Evolutionary conservation across 2,888 invertebrate genomes (phyloP), one percentile per base, ranked within the genome.

Genomic region (Notodonta ziczac): DNA sequence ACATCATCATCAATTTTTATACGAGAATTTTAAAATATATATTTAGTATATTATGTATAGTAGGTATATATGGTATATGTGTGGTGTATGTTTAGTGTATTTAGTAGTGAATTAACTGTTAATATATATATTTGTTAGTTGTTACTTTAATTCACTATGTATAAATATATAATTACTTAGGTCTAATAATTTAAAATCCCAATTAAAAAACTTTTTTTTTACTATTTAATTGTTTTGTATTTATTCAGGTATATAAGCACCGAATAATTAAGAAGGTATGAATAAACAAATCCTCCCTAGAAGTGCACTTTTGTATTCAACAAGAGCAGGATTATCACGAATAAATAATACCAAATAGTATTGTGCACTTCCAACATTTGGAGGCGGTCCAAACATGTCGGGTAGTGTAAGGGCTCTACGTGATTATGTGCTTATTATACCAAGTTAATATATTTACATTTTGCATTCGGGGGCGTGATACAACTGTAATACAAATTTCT

Each of bases 301-400:
- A 54, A 58, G 53, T 65, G 56, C 63, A 69, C 55, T 65, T 66
- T 58, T 52, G 55, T 61, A 63, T 65, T 53, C 40, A 62, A 56
- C 46, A 51, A 57, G 35, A 62, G 52, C 52, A 52, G 60, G 56
- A 75, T 72, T 62, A 70, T 64, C 56, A 60, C 56, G 35, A 63
- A 32, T 52, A 66, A 62, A 73, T 70, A 67, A 62, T 62, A 73
- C 60, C 14, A 48, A 60, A 62, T 61, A 58, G 59, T 60, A 72
- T 64, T 61, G 60, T 64, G 62, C 62, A 70, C 50, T 60, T 61
- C 44, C 48, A 56, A 32, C 58, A 14, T 60, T 74, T 74, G 76
- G 73, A 76, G 46, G 14, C 48, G 56, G 58, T 74, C 76, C 73
- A 74, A 73, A 57, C 64, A 59, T 72, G 53, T 58, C 61, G 62